Conservation (phyloP, 2,888 invertebrate genomes). For the Coelopa pilipes region DNA sequence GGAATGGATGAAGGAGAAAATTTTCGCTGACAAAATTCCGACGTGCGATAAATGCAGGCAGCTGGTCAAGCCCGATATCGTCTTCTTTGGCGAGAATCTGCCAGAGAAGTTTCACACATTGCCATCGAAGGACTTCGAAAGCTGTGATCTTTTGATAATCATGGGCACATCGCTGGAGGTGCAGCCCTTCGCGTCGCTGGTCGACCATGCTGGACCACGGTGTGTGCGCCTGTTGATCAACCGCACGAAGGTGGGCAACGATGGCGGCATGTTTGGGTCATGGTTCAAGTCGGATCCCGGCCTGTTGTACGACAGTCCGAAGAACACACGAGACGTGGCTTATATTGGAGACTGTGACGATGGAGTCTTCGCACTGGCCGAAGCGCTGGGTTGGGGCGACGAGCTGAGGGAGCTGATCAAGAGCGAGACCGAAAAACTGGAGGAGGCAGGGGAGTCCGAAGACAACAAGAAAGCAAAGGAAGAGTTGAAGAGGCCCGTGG, state of each 20-base stretch:
- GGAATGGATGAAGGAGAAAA: conserved; percentile 88
- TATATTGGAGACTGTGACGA: conserved; percentile 86
- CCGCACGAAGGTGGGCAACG: conserved; percentile 77
- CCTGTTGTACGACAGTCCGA: conserved; percentile 75
- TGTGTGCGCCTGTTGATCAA: conserved; percentile 90
- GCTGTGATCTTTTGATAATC: conserved; percentile 91
- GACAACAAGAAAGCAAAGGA: conserved; percentile 47
- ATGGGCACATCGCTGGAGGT: conserved; percentile 96
- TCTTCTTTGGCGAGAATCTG: conserved; percentile 94
- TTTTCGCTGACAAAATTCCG: conserved; percentile 79
- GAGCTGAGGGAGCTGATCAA: conserved; percentile 72
- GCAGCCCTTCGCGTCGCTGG: conserved; percentile 91
- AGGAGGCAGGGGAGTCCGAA: conserved; percentile 67
- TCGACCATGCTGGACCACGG: conserved; percentile 77
- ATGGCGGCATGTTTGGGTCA: conserved; percentile 55
- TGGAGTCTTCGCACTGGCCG: conserved; percentile 78
- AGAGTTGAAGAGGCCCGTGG: too few species aligned
- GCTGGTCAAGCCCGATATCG: conserved; percentile 93
- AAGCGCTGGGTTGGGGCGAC: conserved; percentile 82
- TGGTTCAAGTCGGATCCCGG: conserved; percentile 65
- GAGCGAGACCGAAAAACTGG: conserved; percentile 69
- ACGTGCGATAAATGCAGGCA: conserved; percentile 81
- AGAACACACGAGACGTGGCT: conserved; percentile 78
- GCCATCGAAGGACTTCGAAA: conserved; percentile 78
- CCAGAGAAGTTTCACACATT: conserved; percentile 80